A percentile compares a stretch with the other conserved stretches of the same genome.
phyloP scores from a whole-genome alignment of 2,797 vertebrate species.

The Moxostoma hubbsi region DNA sequence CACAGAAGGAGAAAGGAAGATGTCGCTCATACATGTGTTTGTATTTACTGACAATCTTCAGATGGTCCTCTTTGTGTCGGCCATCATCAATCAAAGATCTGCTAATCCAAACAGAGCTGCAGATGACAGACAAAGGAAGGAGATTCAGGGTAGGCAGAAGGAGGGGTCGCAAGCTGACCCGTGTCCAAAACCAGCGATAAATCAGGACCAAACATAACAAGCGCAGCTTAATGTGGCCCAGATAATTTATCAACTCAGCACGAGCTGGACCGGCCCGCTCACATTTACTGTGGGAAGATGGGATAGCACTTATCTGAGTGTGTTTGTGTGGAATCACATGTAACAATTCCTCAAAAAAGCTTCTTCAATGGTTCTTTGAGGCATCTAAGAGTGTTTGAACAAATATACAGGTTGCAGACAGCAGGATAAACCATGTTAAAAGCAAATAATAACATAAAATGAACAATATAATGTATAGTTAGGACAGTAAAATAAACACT shows the following conservation, averaged over 20 bases:
- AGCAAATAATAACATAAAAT: too few relatives aligned
- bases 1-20: constrained; percentile 38
- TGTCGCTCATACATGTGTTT: constrained; percentile 54
- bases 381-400: too few relatives aligned
- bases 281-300: constrained; percentile 40
- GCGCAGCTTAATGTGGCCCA: constrained; percentile 74
- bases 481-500: too few relatives aligned
- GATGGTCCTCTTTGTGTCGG: constrained; percentile 75
- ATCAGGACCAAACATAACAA: constrained; percentile 80
- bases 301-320: constrained; percentile 42
- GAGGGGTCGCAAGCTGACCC: constrained; percentile 65
- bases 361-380: too few relatives aligned
- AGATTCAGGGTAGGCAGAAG: constrained; percentile 58
- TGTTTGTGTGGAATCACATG: background rate
- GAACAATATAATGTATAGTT: too few relatives aligned
- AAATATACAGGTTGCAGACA: too few relatives aligned
- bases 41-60: constrained; percentile 58
- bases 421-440: too few relatives aligned
- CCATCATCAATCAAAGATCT: constrained; percentile 81
- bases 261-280: constrained; percentile 35
- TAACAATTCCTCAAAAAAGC: too few relatives aligned
- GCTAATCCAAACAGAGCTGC: constrained; percentile 80
- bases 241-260: constrained; percentile 72
- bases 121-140: constrained; percentile 82
- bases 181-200: constrained; percentile 73